Conservation (phyloP, 2,113 vertebrate species). For the Gymnocephalus cernua region DNA sequence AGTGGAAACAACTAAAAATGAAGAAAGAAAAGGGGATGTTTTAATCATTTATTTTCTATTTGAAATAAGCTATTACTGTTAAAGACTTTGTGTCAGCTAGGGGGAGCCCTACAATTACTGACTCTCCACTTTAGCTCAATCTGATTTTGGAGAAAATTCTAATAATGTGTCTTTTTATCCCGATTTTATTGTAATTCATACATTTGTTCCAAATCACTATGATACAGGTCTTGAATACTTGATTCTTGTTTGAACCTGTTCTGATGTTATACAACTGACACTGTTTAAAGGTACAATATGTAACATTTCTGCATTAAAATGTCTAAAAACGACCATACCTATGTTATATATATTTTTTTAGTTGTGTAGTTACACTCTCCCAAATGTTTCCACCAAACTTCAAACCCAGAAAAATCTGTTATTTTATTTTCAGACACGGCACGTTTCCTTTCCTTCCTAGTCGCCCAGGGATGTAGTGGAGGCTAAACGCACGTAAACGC, state of each 20-base stretch:
- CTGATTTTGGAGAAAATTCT: background rate
- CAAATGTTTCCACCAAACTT: too few relatives aligned
- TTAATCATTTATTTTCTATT: conserved; percentile 62
- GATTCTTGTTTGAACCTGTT: background rate
- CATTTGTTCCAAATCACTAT: background rate
- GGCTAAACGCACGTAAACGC: too few relatives aligned
- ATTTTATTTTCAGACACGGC: too few relatives aligned
- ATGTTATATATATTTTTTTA: too few relatives aligned
- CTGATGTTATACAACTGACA: background rate
- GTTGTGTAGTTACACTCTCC: too few relatives aligned
- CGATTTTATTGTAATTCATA: background rate
- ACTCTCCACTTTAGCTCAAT: background rate
- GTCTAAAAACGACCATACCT: too few relatives aligned
- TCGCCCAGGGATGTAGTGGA: too few relatives aligned
- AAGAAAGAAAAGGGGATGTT: conserved; percentile 91
- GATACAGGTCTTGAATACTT: background rate
- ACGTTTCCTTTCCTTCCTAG: too few relatives aligned
- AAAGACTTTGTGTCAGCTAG: background rate
- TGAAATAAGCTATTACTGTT: background rate
- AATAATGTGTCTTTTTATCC: background rate
- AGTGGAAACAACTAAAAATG: conserved; percentile 88
- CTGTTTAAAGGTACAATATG: too few relatives aligned
- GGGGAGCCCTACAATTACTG: background rate
- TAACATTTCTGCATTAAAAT: too few relatives aligned
- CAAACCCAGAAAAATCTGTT: too few relatives aligned